Conservation (phyloP, 2,797 vertebrate genomes). For the Sebastes cheni region DNA sequence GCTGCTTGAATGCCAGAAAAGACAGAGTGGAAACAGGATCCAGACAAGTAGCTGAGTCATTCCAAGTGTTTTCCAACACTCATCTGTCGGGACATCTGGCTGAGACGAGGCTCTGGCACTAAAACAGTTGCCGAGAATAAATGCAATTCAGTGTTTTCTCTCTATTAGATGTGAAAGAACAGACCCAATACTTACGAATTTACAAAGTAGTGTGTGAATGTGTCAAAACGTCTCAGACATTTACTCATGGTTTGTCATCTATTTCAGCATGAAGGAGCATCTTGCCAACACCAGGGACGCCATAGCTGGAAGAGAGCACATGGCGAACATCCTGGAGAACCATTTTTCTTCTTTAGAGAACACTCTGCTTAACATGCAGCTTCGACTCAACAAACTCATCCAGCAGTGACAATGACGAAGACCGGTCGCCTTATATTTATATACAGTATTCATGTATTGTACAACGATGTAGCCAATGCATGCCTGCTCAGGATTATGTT, state of each 20-base stretch:
- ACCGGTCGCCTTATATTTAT: constrained; percentile 19
- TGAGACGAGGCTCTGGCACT: constrained; percentile 13
- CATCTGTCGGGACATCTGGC: constrained; percentile 49
- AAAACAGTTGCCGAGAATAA: not conserved
- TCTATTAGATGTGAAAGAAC: not conserved
- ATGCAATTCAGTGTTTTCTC: not conserved
- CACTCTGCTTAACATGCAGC: constrained; percentile 73
- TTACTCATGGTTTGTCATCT: constrained; percentile 14
- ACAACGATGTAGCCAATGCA: constrained; percentile 31
- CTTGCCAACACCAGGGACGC: constrained; percentile 65
- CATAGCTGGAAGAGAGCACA: constrained; percentile 65
- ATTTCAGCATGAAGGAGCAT: constrained; percentile 77
- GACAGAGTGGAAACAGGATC: constrained; percentile 25
- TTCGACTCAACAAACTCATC: constrained; percentile 74
- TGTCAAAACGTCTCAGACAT: not conserved
- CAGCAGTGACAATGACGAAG: constrained; percentile 48
- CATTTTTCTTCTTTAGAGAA: constrained; percentile 75
- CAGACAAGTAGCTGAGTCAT: constrained; percentile 40
- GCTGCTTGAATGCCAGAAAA: not conserved
- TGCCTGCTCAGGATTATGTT: constrained; percentile 40
- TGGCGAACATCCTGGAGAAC: constrained; percentile 72
- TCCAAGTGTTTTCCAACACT: constrained; percentile 35
- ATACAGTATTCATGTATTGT: constrained; percentile 9
- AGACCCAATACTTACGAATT: not conserved
- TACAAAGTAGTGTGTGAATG: not conserved